Evolutionary conservation across 1,140 invertebrate genomes (phyloP).

Genomic region (Apis mellifera): DNA sequence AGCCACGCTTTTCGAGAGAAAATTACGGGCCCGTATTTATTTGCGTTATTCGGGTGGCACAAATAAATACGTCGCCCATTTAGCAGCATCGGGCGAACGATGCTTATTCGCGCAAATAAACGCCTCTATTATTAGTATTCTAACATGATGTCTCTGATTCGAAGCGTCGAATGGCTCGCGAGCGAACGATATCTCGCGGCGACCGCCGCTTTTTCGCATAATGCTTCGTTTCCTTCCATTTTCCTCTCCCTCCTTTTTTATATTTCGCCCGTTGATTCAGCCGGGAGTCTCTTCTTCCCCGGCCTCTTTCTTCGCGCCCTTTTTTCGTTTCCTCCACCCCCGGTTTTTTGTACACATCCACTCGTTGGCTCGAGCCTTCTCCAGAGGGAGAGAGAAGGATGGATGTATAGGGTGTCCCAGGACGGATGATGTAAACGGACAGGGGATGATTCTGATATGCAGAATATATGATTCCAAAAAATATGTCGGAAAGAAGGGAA

Average conservation of each 20-base stretch:
- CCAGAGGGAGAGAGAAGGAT: background rate
- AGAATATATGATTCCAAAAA: too few species aligned
- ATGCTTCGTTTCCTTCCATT: slow-evolving; percentile 13
- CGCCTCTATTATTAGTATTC: slow-evolving; percentile 44
- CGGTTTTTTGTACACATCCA: slow-evolving; percentile 11
- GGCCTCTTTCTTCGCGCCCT: slow-evolving; percentile 40
- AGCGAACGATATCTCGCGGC: background rate
- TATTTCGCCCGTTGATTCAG: background rate
- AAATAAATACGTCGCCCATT: slow-evolving; percentile 32
- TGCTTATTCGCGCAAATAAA: slow-evolving; percentile 33
- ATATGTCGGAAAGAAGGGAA: too few species aligned
- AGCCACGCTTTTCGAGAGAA: background rate
- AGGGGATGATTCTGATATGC: too few species aligned
- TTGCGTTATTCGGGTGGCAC: slow-evolving; percentile 12
- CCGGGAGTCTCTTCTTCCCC: background rate
- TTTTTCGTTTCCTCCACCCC: background rate
- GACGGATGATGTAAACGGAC: too few species aligned
- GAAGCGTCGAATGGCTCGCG: slow-evolving; percentile 40
- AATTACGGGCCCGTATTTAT: slow-evolving; percentile 18
- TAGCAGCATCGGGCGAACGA: slow-evolving; percentile 1
- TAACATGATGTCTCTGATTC: slow-evolving; percentile 40
- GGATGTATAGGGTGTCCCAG: too few species aligned
- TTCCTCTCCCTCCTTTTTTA: background rate
- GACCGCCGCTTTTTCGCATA: slow-evolving; percentile 22
- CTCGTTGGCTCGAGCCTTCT: slow-evolving; percentile 40